phyloP scores from a whole-genome alignment of 2,888 invertebrate genomes.

The Drosophila parthenogenetica region DNA sequence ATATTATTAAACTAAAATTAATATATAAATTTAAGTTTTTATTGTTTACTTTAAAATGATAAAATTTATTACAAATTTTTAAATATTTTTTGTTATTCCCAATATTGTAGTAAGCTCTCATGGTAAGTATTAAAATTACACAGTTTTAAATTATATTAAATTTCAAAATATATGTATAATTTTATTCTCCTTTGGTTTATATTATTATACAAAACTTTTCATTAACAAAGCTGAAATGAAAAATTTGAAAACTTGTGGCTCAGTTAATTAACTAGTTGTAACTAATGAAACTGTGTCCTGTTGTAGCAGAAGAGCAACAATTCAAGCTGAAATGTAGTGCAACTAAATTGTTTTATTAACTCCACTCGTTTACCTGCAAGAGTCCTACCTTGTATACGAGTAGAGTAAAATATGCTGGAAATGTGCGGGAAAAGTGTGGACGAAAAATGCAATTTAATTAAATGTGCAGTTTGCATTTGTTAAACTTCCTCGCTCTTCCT shows the following conservation, averaged over 20 bases:
- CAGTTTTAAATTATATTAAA: too few species aligned
- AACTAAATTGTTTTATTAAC: constrained; percentile 67
- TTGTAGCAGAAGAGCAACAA: constrained; percentile 49
- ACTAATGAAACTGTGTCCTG: constrained; percentile 5
- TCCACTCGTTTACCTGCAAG: constrained; percentile 15
- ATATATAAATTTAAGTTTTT: too few species aligned
- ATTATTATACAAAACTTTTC: too few species aligned
- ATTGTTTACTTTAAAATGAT: too few species aligned
- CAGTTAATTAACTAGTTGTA: constrained; percentile 47
- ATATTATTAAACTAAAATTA: too few species aligned
- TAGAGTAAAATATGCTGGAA: background rate
- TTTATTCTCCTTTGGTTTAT: too few species aligned
- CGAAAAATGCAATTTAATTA: constrained; percentile 67
- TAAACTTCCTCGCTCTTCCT: constrained; percentile 4
- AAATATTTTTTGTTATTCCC: too few species aligned
- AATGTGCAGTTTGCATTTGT: constrained; percentile 71
- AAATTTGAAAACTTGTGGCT: constrained; percentile 6
- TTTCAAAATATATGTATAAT: too few species aligned
- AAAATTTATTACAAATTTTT: too few species aligned
- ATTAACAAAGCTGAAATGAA: background rate
- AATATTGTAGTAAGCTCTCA: too few species aligned
- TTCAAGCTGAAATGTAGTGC: constrained; percentile 48
- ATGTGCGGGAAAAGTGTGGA: constrained; percentile 23
- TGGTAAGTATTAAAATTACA: too few species aligned
- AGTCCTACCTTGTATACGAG: background rate